Conservation (phyloP, 2,888 invertebrate species). For the Parnassius mnemosyne region DNA sequence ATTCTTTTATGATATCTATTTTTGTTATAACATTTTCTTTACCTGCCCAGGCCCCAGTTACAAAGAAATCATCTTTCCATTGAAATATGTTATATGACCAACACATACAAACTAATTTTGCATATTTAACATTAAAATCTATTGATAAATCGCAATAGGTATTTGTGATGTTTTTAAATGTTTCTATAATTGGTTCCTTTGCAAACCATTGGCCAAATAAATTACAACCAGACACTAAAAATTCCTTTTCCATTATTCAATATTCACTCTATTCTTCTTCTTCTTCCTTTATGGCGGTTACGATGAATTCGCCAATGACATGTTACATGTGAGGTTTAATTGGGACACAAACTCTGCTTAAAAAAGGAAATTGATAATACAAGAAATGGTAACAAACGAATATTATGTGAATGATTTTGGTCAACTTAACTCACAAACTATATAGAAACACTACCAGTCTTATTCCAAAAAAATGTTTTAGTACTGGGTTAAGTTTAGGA, state of each 20-base stretch:
- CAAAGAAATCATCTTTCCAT: conserved; percentile 42
- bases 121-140: conserved; percentile 34
- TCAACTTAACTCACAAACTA: no score
- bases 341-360: no score
- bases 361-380: no score
- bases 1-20: conserved; percentile 47
- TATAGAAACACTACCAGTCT: no score
- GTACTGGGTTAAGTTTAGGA: no score
- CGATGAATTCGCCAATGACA: no score
- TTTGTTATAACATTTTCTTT: conserved; percentile 44
- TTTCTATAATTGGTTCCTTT: conserved; percentile 39
- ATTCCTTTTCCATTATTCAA: conserved; percentile 24
- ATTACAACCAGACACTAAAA: conserved; percentile 60
- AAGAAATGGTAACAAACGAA: no score
- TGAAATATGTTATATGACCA: conserved; percentile 70
- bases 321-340: no score
- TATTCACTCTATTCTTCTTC: no score
- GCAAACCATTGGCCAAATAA: conserved; percentile 68
- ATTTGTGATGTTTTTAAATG: conserved; percentile 42
- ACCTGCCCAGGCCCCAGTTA: conserved; percentile 57
- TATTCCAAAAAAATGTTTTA: no score
- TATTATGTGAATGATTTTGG: no score
- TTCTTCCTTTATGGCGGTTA: no score
- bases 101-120: conserved; percentile 45
- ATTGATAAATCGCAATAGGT: conserved; percentile 19